A percentile compares a stretch with the other conserved stretches of the same genome.
Evolutionary conservation across 2,113 vertebrate genomes (phyloP).

Genomic region (Centropristis striata): DNA sequence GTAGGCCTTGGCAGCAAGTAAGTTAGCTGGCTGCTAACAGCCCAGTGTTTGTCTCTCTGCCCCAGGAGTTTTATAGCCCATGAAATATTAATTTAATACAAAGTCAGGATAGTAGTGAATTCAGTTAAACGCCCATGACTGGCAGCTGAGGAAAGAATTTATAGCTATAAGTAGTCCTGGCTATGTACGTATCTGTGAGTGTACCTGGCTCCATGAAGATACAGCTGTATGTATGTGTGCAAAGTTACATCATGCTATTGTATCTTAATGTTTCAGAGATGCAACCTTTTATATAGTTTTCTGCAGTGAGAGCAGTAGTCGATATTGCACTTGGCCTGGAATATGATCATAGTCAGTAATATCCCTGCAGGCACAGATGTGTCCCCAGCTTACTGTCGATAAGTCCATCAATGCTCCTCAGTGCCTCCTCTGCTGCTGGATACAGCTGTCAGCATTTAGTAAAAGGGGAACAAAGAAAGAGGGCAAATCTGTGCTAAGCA

Average conservation of each 20-base stretch:
- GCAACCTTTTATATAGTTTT: neutral
- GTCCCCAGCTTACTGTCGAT: slow-evolving; percentile 49
- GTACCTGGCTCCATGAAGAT: slow-evolving; percentile 3
- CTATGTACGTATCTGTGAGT: neutral
- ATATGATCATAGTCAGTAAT: slow-evolving; percentile 29
- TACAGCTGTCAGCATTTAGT: slow-evolving; percentile 61
- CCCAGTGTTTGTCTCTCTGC: slow-evolving; percentile 47
- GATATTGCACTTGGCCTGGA: slow-evolving; percentile 25
- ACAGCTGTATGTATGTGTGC: neutral
- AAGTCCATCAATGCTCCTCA: slow-evolving; percentile 45
- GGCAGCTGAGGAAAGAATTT: slow-evolving; percentile 18
- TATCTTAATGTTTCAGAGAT: neutral
- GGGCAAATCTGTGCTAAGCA: slow-evolving; percentile 4
- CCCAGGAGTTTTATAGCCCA: slow-evolving; percentile 47
- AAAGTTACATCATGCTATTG: neutral
- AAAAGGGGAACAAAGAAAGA: slow-evolving; percentile 11
- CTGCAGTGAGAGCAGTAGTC: neutral
- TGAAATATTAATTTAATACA: slow-evolving; percentile 71
- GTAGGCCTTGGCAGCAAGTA: slow-evolving; percentile 46
- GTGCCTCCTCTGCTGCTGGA: slow-evolving; percentile 10
- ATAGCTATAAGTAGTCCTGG: neutral
- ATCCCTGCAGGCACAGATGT: slow-evolving; percentile 23
- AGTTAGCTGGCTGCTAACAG: slow-evolving; percentile 47
- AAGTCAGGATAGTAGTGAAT: slow-evolving; percentile 43
- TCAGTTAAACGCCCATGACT: slow-evolving; percentile 33